Base-by-base conservation (phyloP, 2,797 vertebrate species). In the Potorous gilbertii region DNA sequence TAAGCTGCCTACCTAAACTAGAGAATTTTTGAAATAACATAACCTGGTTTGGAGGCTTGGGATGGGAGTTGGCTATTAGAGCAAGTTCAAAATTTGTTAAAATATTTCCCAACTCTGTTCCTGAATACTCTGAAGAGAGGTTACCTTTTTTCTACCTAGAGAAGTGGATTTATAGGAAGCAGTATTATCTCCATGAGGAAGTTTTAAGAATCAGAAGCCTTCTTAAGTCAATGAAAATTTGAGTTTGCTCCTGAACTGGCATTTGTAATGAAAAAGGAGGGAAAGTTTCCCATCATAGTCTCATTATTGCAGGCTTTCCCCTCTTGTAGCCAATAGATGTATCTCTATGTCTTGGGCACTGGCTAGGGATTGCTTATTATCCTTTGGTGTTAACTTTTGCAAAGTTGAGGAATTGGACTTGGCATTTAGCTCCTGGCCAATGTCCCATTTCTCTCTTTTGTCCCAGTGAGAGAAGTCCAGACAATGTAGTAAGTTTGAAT, bases 1-100 rank as follows among this genome's bases (percentile, higher is more conserved):
- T 93, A 87, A 95, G 95, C 11, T 87, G 74, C 27, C 40, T 50
- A 50, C 21, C 13, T 87, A 50, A 87, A 87, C 21, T 50, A 27
- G 40, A 46, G 10, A 27, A 46, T 87, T 94, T 87, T 74, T 93
- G 31, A 0, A 81, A 28, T 59, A 1, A 91, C 56, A 57, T 11
- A 94, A 0, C 11, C 50, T 40, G 13, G 90, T 46, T 94, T 89
- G 94, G 81, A 96, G 21, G 94, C 95, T 74, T 93, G 24, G 12
- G 34, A 92, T n/a, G n/a, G n/a, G n/a, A n/a, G n/a, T n/a, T n/a
- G n/a, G n/a, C 2, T 55, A 55, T n/a, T 92, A 50, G 31, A 3
- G 14, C 50, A 91, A 56, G 56, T 40, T 92, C 10, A n/a, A 93
- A 87, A 94, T 57, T 74, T 93, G 34, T 62, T 52, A 93, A 62